Base-by-base conservation (phyloP, 1,140 invertebrate species). In the Nilaparvata lugens region DNA sequence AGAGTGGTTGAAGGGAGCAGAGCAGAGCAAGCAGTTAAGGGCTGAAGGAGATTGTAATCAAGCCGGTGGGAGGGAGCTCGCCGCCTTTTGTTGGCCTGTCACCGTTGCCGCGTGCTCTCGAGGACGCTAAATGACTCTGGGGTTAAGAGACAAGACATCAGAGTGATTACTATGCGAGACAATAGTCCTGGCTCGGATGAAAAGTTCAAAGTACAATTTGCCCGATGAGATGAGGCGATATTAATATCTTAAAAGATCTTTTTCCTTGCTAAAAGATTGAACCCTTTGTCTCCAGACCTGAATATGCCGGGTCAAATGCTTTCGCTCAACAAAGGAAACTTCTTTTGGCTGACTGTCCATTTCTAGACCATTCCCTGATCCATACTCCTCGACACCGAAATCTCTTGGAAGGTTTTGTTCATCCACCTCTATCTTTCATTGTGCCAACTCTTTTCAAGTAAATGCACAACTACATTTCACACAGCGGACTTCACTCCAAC, bases 191-290 rank as follows among this genome's bases (percentile, higher is more conserved):
- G 31, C 45, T 11, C 16, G 45, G 45, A 48, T 48, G 45, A 48
- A 48, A 48, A 48, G 45, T 48, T 48, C 45, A 48, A 48, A 48
- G 45, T 48, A 48, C 45, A 48, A 48, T 48, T 48, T 48, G 45
- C 45, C 45, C 45, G 45, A 48, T 48, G 45, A 48, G 45, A 48
- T 48, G 45, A 48, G 45, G 45, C 45, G 45, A 48, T 48, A 48
- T 48, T 48, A 48, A 48, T 48, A 48, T 48, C 45, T 48, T 48
- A 48, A 48, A 48, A 48, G 45, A 48, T 48, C 45, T 48, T 48
- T 18, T 16, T 48, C 45, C 45, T 48, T 48, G 45, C 45, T 48
- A 48, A 48, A 48, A 48, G 45, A 48, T 48, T 48, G 45, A 48
- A 48, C 45, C 45, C 21, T 48, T 48, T 48, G 45, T 48, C 21